Evolutionary conservation across 2,888 invertebrate species (phyloP).

Genomic region (Byasa hedistus): DNA sequence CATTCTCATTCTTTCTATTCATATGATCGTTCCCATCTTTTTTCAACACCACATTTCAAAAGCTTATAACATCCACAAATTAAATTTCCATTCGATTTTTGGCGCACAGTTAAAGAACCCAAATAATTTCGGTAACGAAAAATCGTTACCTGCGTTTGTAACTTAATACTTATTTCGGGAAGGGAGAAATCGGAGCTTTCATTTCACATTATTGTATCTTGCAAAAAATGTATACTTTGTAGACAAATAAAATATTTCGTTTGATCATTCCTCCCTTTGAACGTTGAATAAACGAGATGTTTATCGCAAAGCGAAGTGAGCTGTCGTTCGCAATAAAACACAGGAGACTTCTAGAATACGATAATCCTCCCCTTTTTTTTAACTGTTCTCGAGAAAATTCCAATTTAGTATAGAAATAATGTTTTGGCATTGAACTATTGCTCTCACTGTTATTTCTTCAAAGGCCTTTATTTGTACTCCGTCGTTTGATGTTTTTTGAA

Average conservation of each 20-base stretch:
- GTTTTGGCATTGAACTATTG: no score
- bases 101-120: no score
- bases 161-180: not conserved
- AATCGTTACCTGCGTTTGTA: not conserved
- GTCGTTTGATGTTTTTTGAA: no score
- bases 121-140: no score
- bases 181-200: not conserved
- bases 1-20: no score
- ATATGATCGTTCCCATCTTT: no score
- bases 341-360: slow-evolving; percentile 10
- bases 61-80: no score
- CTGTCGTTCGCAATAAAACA: slow-evolving; percentile 12
- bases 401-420: not conserved
- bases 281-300: slow-evolving; percentile 22
- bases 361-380: slow-evolving; percentile 7
- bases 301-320: slow-evolving; percentile 23
- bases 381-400: slow-evolving; percentile 10
- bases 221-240: not conserved
- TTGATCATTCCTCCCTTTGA: slow-evolving; percentile 27
- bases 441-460: no score
- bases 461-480: no score
- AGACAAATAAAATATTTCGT: slow-evolving; percentile 18
- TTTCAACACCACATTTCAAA: no score
- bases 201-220: not conserved
- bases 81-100: no score